Evolutionary conservation across 2,113 vertebrate genomes (phyloP).

Genomic region (Panurus biarmicus): DNA sequence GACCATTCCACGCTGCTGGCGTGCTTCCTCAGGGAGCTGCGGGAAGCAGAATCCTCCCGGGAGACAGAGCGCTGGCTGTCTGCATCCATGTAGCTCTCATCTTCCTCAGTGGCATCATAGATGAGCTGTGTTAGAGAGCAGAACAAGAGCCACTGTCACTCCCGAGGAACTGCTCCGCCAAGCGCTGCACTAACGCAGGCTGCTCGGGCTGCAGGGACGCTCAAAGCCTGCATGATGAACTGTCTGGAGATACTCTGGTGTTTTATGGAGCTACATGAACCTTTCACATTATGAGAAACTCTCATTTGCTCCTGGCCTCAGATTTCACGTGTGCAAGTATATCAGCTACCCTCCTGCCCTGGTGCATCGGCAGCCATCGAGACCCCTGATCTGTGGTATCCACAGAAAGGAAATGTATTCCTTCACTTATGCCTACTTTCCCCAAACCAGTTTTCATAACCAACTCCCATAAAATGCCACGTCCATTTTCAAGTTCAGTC

Average conservation of each 20-base stretch:
- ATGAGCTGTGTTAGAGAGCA: conserved; percentile 21
- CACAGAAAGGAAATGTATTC: background rate
- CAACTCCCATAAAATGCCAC: background rate
- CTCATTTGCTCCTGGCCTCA: background rate
- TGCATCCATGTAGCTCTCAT: background rate
- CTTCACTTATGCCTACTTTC: background rate
- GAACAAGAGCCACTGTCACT: background rate
- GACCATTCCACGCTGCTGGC: background rate
- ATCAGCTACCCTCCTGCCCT: background rate
- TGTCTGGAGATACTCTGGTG: background rate
- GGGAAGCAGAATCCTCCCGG: background rate
- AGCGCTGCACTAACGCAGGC: background rate
- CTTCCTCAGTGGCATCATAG: conserved; percentile 25
- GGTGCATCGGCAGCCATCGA: accelerated
- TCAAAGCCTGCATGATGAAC: background rate
- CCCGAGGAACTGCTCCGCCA: background rate
- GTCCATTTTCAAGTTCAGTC: background rate
- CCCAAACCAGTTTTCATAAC: background rate
- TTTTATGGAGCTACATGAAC: background rate
- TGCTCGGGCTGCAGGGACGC: accelerated
- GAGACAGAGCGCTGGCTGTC: background rate
- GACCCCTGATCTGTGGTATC: background rate
- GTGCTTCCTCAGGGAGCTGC: background rate
- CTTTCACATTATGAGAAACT: background rate
- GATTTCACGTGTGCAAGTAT: background rate